These are phyloP conservation scores for Ornithoptera priamus DNA, from an alignment of 2,888 invertebrate species.

Conservation along the genomic window DNA sequence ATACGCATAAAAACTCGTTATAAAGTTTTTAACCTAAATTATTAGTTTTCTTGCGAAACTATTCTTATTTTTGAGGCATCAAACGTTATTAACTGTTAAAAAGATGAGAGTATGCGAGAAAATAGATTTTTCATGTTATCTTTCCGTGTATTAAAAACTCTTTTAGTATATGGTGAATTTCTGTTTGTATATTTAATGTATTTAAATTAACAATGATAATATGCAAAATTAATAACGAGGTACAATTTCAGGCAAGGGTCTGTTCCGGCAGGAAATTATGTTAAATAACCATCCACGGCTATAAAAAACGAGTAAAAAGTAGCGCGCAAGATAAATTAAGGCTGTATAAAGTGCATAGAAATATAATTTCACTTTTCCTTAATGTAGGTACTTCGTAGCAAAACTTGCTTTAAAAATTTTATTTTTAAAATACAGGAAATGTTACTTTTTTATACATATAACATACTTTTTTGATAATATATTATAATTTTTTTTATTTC, in stretches of 20 bases:
- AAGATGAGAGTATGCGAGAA: too few relatives aligned
- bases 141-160: too few relatives aligned
- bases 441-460: too few relatives aligned
- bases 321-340: constrained; percentile 13
- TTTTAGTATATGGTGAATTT: too few relatives aligned
- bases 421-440: too few relatives aligned
- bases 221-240: background rate
- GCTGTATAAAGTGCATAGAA: constrained; percentile 9
- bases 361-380: background rate
- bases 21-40: background rate
- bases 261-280: constrained; percentile 13
- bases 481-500: too few relatives aligned
- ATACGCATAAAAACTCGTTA: background rate
- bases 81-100: background rate
- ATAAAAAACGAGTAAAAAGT: constrained; percentile 10
- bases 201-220: constrained; percentile 2
- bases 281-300: constrained; percentile 12
- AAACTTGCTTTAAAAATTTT: background rate
- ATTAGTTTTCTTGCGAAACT: background rate
- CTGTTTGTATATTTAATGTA: background rate
- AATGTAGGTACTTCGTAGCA: background rate
- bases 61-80: background rate
- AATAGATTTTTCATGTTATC: too few relatives aligned
- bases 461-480: too few relatives aligned
- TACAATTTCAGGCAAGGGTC: background rate